phyloP scores from a whole-genome alignment of 2,888 invertebrate species.

The Bellardia bayeri region DNA sequence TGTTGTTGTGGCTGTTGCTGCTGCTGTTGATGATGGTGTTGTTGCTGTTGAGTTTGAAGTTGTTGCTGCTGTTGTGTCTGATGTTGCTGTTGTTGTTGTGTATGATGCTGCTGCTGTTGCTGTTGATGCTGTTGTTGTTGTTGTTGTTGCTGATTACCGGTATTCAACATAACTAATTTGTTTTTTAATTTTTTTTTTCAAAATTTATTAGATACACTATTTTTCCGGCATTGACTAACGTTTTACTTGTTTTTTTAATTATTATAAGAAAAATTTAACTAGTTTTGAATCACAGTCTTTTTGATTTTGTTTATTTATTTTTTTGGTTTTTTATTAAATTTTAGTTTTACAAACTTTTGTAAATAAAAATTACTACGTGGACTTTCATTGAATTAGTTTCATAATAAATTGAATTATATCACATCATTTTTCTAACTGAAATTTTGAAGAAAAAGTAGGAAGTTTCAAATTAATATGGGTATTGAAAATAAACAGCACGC shows the following conservation, averaged over 20 bases:
- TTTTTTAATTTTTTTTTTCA: constrained; percentile 53
- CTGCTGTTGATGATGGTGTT: constrained; percentile 72
- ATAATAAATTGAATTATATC: constrained; percentile 39
- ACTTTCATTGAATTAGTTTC: constrained; percentile 38
- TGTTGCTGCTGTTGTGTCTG: constrained; percentile 76
- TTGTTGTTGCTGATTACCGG: constrained; percentile 76
- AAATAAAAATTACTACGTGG: constrained; percentile 4
- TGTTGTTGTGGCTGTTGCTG: constrained; percentile 81
- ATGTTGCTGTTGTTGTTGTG: constrained; percentile 82
- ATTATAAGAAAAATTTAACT: constrained; percentile 53
- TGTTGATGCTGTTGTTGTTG: constrained; percentile 65
- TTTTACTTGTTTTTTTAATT: constrained; percentile 41
- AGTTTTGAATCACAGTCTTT: constrained; percentile 69
- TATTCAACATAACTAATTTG: constrained; percentile 80
- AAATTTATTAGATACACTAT: constrained; percentile 63
- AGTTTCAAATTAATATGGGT: background rate
- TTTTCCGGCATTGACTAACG: constrained; percentile 63
- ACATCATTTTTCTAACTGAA: constrained; percentile 40
- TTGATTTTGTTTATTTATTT: constrained; percentile 40
- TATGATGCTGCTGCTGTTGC: constrained; percentile 77
- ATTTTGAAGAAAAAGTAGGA: background rate
- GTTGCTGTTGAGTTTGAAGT: constrained; percentile 72
- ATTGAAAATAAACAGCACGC: background rate
- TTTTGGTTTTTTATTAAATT: constrained; percentile 7
- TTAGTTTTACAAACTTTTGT: background rate